phyloP scores from a whole-genome alignment of 2,113 vertebrate species.

The Colossoma macropomum region DNA sequence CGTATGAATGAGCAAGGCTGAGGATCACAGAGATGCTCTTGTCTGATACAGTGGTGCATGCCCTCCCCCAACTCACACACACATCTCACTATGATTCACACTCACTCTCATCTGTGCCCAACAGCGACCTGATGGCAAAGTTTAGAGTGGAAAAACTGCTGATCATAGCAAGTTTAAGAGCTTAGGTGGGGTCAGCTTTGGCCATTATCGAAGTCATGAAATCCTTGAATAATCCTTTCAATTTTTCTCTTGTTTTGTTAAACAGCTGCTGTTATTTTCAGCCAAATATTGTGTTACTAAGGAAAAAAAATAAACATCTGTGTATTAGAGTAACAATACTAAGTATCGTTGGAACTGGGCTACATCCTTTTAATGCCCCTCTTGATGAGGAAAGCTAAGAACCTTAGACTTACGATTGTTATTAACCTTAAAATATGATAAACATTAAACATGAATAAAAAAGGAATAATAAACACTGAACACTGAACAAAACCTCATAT shows the following conservation, averaged over 20 bases:
- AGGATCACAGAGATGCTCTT: conserved; percentile 50
- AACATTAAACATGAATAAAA: no score
- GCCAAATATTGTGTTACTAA: no score
- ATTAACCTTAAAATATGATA: no score
- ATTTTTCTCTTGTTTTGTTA: not conserved
- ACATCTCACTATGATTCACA: conserved; percentile 13
- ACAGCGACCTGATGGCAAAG: not conserved
- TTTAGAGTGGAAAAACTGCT: not conserved
- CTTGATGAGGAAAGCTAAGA: no score
- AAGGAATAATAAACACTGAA: no score
- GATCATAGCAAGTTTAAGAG: not conserved
- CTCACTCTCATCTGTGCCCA: not conserved
- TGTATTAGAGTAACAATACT: no score
- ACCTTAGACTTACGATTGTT: no score
- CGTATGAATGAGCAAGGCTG: conserved; percentile 45
- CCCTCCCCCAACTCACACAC: conserved; percentile 21
- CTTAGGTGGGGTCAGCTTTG: not conserved
- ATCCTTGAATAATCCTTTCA: not conserved
- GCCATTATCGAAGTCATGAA: not conserved
- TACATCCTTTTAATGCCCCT: no score
- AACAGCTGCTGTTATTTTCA: not conserved
- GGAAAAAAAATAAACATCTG: no score
- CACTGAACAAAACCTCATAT: no score
- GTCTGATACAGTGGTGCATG: conserved; percentile 53
- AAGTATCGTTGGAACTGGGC: no score